Evolutionary conservation across 2,888 invertebrate genomes (phyloP).

Genomic region (Lathronympha strigana): DNA sequence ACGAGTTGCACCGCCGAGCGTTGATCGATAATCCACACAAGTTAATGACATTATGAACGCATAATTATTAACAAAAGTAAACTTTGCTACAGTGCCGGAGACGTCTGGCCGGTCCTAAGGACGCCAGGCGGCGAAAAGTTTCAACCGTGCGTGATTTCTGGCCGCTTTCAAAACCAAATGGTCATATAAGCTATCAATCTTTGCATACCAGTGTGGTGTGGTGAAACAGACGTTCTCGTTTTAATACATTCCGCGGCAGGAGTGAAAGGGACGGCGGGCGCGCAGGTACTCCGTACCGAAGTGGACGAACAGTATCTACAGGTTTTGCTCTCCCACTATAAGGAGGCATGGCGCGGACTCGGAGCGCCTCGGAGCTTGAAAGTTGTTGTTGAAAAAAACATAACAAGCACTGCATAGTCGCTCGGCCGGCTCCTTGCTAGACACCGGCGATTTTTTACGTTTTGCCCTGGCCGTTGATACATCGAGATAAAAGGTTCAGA

Average conservation of each 20-base stretch:
- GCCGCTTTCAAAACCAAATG: conserved; percentile 82
- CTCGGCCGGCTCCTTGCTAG: conserved; percentile 43
- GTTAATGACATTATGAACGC: conserved; percentile 66
- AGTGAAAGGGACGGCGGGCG: conserved; percentile 73
- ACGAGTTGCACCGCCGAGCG: conserved; percentile 58
- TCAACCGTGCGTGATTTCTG: conserved; percentile 83
- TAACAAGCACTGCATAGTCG: conserved; percentile 66
- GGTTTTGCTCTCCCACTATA: conserved; percentile 84
- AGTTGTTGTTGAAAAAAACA: conserved; percentile 71
- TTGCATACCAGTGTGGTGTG: conserved; percentile 83
- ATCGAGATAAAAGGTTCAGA: conserved; percentile 33
- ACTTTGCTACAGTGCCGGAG: conserved; percentile 50
- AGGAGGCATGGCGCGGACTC: conserved; percentile 78
- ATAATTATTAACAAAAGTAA: conserved; percentile 58
- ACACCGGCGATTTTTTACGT: conserved; percentile 42
- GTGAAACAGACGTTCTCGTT: conserved; percentile 71
- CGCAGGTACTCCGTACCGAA: conserved; percentile 78
- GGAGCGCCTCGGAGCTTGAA: conserved; percentile 72
- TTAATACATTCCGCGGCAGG: conserved; percentile 56
- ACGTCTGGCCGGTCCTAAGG: conserved; percentile 75
- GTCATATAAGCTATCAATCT: conserved; percentile 84
- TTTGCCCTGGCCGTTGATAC: conserved; percentile 25
- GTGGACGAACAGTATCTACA: conserved; percentile 81
- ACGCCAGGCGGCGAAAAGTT: conserved; percentile 82
- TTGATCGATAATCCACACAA: conserved; percentile 63